These are phyloP conservation scores for Acanthurus leucopareius DNA, from an alignment of 2,797 vertebrate species.

Conservation along the genomic window DNA sequence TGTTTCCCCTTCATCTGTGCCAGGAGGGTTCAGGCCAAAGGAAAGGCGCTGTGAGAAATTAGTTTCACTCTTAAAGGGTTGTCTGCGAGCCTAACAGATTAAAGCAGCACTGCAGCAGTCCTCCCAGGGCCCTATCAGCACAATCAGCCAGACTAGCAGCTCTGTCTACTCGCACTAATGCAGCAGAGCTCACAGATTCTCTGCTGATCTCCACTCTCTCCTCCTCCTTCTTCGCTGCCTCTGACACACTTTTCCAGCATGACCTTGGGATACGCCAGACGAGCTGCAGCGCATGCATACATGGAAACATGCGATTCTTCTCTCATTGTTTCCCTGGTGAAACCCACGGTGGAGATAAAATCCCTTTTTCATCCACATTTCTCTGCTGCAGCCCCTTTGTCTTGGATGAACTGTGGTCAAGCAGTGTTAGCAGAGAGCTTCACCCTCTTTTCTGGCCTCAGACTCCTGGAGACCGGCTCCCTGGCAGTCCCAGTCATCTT, in stretches of 20 bases:
- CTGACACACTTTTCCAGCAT: constrained; percentile 77
- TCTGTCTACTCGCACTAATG: constrained; percentile 58
- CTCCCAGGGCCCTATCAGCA: constrained; percentile 69
- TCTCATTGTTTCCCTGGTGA: constrained; percentile 16
- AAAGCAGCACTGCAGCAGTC: constrained; percentile 71
- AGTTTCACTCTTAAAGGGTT: constrained; percentile 72
- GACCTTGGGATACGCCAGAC: constrained; percentile 78
- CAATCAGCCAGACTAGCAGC: constrained; percentile 71
- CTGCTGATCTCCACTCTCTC: constrained; percentile 53
- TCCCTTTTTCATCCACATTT: constrained; percentile 46
- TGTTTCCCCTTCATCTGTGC: constrained; percentile 65
- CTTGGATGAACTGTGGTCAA: constrained; percentile 43
- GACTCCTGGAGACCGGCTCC: constrained; percentile 62
- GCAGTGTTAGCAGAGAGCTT: constrained; percentile 39
- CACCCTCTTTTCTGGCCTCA: constrained; percentile 52
- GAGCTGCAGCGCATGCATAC: constrained; percentile 58
- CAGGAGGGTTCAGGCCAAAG: constrained; percentile 58
- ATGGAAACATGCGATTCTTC: neutral
- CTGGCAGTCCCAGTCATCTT: constrained; percentile 66
- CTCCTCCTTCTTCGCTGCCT: constrained; percentile 39
- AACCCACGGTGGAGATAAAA: constrained; percentile 28
- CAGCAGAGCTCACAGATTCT: constrained; percentile 68
- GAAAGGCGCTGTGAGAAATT: constrained; percentile 69
- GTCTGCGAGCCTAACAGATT: constrained; percentile 70
- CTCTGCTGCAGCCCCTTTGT: constrained; percentile 49